Percentiles rank a stretch among this genome's conserved stretches.
Conservation (phyloP, 2,888 invertebrate genomes). For the Netelia melanura region DNA sequence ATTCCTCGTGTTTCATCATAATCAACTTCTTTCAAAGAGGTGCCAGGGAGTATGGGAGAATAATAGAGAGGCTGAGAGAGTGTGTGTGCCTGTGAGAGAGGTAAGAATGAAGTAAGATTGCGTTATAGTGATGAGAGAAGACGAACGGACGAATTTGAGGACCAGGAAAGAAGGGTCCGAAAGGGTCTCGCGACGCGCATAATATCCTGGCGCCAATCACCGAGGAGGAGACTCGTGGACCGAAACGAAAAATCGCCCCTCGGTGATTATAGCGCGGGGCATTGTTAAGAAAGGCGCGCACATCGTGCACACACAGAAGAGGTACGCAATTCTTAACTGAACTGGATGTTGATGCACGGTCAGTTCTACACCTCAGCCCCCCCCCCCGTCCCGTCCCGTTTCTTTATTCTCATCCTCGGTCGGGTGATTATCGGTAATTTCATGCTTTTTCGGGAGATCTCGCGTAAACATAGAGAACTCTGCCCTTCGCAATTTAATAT, state of each 20-base stretch:
- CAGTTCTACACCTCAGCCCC: constrained; percentile 44
- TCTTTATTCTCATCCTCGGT: constrained; percentile 51
- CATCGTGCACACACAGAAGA: constrained; percentile 35
- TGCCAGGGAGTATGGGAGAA: constrained; percentile 28
- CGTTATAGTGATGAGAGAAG: constrained; percentile 19
- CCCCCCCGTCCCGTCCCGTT: constrained; percentile 25
- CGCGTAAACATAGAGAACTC: constrained; percentile 81
- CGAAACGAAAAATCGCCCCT: constrained; percentile 15
- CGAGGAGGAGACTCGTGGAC: constrained; percentile 34
- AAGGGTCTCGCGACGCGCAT: constrained; percentile 66
- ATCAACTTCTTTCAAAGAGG: constrained; percentile 54
- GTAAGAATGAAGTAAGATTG: constrained; percentile 3
- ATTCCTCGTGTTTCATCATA: constrained; percentile 50
- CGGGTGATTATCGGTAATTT: constrained; percentile 83
- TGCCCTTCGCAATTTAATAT: constrained; percentile 81
- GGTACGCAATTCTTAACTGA: constrained; percentile 57
- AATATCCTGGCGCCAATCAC: constrained; percentile 69
- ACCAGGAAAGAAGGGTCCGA: constrained; percentile 50
- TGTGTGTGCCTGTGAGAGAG: neutral
- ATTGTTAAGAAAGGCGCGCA: constrained; percentile 60
- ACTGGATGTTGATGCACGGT: constrained; percentile 41
- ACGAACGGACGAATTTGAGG: constrained; percentile 44
- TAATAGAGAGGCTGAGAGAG: constrained; percentile 1
- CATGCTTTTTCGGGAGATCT: constrained; percentile 81
- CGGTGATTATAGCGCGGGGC: constrained; percentile 69